Evolutionary conservation across 2,113 vertebrate species (phyloP).

Genomic region (Pimephales promelas): DNA sequence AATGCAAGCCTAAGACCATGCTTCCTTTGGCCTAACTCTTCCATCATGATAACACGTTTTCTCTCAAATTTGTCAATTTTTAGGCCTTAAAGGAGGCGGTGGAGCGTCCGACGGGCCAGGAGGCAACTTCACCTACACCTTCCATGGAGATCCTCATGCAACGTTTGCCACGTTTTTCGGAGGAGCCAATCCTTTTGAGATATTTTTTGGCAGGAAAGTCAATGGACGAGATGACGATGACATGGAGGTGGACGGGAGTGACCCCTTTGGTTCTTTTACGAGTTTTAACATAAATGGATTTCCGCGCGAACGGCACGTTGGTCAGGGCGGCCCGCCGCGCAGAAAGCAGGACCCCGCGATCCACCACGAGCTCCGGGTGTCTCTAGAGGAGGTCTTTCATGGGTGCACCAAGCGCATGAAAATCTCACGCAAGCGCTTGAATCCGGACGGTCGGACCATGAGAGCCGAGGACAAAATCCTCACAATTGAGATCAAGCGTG

Average conservation of each 20-base stretch:
- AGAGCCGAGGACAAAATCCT: slow-evolving; percentile 97
- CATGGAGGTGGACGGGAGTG: slow-evolving; percentile 93
- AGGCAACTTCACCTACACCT: slow-evolving; percentile 92
- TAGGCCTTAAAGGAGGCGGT: slow-evolving; percentile 94
- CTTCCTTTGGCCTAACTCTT: not conserved
- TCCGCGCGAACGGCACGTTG: slow-evolving; percentile 89
- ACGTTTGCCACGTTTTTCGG: slow-evolving; percentile 98
- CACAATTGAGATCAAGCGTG: slow-evolving; percentile 95
- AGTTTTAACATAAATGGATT: slow-evolving; percentile 94
- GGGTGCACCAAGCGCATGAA: slow-evolving; percentile 97
- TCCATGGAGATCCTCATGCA: slow-evolving; percentile 96
- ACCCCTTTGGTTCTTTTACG: slow-evolving; percentile 89
- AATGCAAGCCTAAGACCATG: not conserved
- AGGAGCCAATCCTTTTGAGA: slow-evolving; percentile 95
- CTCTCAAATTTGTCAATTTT: not conserved
- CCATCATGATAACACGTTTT: not conserved
- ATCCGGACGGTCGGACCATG: slow-evolving; percentile 90
- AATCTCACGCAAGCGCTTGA: slow-evolving; percentile 93
- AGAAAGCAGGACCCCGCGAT: slow-evolving; percentile 95
- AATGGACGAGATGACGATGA: slow-evolving; percentile 90
- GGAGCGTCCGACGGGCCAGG: slow-evolving; percentile 88
- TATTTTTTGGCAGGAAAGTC: slow-evolving; percentile 93
- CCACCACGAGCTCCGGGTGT: slow-evolving; percentile 92
- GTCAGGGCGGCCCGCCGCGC: slow-evolving; percentile 81
- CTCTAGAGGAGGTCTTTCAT: slow-evolving; percentile 94